Evolutionary conservation across 2,797 vertebrate genomes (phyloP).

Genomic region (Nyctalus aviator): DNA sequence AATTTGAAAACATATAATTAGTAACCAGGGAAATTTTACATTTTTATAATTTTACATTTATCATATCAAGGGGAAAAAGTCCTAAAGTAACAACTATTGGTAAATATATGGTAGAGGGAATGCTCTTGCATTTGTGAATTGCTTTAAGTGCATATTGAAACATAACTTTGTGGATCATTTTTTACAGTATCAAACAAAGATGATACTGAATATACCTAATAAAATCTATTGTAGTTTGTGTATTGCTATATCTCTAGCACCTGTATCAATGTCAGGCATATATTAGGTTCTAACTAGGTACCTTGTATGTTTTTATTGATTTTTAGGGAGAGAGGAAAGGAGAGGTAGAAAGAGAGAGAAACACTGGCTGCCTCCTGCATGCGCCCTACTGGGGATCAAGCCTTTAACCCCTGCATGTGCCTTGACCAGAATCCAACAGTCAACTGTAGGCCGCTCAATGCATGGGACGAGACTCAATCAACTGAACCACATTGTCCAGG

Average conservation of each 20-base stretch:
- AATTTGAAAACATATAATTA: background rate
- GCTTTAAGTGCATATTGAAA: conserved; percentile 3
- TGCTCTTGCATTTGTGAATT: background rate
- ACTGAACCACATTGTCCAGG: background rate
- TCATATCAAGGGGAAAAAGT: background rate
- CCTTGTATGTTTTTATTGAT: background rate
- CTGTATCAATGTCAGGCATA: background rate
- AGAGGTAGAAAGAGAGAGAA: background rate
- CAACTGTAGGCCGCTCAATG: background rate
- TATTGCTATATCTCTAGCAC: background rate
- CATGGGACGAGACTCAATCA: background rate
- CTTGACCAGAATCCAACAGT: background rate
- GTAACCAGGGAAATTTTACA: background rate
- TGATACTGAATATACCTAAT: background rate
- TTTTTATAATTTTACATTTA: conserved; percentile 26
- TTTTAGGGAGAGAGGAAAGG: background rate
- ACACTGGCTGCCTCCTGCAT: background rate
- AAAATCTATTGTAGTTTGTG: background rate
- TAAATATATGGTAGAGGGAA: background rate
- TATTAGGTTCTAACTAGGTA: background rate
- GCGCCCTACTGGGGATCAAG: background rate
- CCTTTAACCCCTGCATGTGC: background rate
- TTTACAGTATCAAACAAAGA: background rate
- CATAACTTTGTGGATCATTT: background rate
- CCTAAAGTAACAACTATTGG: background rate